Evolutionary conservation across 2,113 vertebrate genomes (phyloP).

Genomic region (Cyphomyrus plagiostoma): DNA sequence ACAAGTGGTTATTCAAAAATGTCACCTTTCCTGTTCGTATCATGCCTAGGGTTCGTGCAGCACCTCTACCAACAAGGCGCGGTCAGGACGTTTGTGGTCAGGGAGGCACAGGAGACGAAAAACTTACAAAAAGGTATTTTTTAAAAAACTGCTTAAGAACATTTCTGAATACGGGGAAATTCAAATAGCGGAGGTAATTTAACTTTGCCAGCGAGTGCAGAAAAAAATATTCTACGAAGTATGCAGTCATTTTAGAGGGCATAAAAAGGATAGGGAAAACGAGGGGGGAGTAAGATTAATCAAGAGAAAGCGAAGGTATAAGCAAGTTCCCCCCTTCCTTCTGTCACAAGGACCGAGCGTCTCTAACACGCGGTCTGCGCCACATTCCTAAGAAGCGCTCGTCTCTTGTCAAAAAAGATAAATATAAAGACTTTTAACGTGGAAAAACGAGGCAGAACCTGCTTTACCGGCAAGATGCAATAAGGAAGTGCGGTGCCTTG

Average conservation of each 20-base stretch:
- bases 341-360: constrained; percentile 11
- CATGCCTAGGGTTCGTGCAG: constrained; percentile 61
- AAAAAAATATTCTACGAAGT: not conserved
- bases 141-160: not conserved
- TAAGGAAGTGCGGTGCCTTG: constrained; percentile 38
- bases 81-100: constrained; percentile 58
- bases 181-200: not conserved
- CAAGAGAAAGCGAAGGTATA: not conserved
- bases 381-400: constrained; percentile 11
- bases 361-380: constrained; percentile 20
- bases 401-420: constrained; percentile 1
- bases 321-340: not conserved
- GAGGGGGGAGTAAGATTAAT: not conserved
- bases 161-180: not conserved
- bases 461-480: constrained; percentile 26
- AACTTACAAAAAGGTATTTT: constrained; percentile 4
- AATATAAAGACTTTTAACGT: not conserved
- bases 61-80: constrained; percentile 57
- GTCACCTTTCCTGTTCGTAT: constrained; percentile 74
- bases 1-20: constrained; percentile 68
- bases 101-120: constrained; percentile 48
- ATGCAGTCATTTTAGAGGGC: not conserved
- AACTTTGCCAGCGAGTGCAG: not conserved
- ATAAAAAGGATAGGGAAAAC: not conserved
- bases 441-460: not conserved